phyloP scores from a whole-genome alignment of 2,888 invertebrate genomes.

The Thyatira batis region DNA sequence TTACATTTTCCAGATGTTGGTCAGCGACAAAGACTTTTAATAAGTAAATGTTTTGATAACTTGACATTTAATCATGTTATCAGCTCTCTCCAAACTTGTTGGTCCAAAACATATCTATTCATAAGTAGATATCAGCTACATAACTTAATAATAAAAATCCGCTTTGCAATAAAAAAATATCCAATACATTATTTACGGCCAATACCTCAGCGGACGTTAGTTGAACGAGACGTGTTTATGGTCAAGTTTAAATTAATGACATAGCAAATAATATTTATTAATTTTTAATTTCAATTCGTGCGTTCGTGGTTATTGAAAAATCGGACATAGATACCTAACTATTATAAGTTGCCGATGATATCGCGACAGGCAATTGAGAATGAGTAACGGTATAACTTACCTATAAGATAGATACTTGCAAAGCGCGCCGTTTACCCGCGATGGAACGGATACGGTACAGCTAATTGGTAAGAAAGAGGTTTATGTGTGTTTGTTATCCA shows the following conservation, averaged over 20 bases:
- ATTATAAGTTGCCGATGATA: slow-evolving; percentile 1
- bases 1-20: too few relatives aligned
- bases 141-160: background rate
- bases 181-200: slow-evolving; percentile 2
- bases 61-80: too few relatives aligned
- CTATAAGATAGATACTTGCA: background rate
- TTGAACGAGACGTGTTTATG: slow-evolving; percentile 15
- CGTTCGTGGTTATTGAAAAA: slow-evolving; percentile 31
- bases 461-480: too few relatives aligned
- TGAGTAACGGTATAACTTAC: background rate
- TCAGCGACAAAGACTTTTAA: too few relatives aligned
- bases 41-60: too few relatives aligned
- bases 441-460: too few relatives aligned
- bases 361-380: slow-evolving; percentile 1
- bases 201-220: background rate
- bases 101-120: background rate
- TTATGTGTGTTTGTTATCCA: too few relatives aligned
- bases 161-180: background rate
- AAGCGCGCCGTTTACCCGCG: background rate
- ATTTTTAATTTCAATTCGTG: slow-evolving; percentile 39
- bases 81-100: background rate
- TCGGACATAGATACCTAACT: background rate
- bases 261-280: slow-evolving; percentile 42
- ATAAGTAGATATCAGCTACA: background rate
- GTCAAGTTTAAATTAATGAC: slow-evolving; percentile 36